These are phyloP conservation scores for Drosophila macrospina DNA, from an alignment of 2,888 invertebrate species.

Conservation along the genomic window DNA sequence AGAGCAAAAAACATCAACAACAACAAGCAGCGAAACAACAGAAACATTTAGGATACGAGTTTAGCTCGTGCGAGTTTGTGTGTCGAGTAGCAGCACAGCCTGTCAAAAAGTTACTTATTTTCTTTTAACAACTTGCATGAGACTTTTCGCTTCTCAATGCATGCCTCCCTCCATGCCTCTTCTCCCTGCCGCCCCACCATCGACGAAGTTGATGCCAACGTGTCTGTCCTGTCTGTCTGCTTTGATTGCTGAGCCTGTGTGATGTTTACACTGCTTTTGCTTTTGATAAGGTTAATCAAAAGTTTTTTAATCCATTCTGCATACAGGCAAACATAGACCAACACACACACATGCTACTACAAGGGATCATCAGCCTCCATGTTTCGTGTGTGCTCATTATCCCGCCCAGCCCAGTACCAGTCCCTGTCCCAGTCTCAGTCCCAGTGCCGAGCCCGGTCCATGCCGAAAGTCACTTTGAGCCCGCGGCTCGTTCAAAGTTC, in stretches of 20 bases:
- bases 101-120: constrained; percentile 81
- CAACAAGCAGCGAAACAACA: constrained; percentile 41
- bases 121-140: constrained; percentile 78
- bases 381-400: constrained; percentile 75
- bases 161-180: constrained; percentile 22
- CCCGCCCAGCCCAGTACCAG: constrained; percentile 30
- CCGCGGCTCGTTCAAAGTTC: constrained; percentile 64
- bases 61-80: constrained; percentile 52
- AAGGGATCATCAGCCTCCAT: constrained; percentile 60
- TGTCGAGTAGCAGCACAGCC: constrained; percentile 56
- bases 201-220: neutral
- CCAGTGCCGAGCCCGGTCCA: constrained; percentile 1
- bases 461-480: constrained; percentile 51
- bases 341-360: constrained; percentile 20
- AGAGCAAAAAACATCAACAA: constrained; percentile 44
- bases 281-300: constrained; percentile 84
- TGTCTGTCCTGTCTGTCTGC: constrained; percentile 21
- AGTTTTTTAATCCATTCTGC: constrained; percentile 83
- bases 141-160: constrained; percentile 60
- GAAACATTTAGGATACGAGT: constrained; percentile 55
- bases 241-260: constrained; percentile 71
- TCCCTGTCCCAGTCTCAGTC: neutral
- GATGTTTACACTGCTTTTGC: constrained; percentile 78
- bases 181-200: too few species aligned
- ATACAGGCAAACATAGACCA: constrained; percentile 71